These are phyloP conservation scores for Rhagonycha lutea DNA, from an alignment of 2,888 invertebrate species.

Conservation along the genomic window DNA sequence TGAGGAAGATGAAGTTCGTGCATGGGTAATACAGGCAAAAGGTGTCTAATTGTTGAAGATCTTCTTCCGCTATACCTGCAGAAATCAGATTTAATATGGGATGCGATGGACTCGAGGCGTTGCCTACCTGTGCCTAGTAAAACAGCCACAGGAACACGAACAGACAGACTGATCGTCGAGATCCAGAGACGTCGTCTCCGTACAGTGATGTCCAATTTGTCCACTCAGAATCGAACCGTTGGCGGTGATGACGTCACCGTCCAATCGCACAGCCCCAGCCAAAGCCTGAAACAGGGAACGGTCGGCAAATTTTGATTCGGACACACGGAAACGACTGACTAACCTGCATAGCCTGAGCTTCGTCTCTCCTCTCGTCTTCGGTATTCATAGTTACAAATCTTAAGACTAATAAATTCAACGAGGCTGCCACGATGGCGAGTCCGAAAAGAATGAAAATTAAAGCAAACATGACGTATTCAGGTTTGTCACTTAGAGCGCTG, in stretches of 20 bases:
- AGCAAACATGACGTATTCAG: conserved; percentile 98
- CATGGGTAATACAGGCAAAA: conserved; percentile 54
- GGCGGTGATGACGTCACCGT: conserved; percentile 96
- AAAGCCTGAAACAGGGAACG: conserved; percentile 72
- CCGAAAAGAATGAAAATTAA: conserved; percentile 98
- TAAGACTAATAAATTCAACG: conserved; percentile 94
- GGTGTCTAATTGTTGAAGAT: conserved; percentile 52
- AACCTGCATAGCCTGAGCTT: conserved; percentile 91
- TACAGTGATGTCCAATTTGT: conserved; percentile 55
- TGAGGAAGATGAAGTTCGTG: conserved; percentile 54
- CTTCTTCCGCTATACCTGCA: conserved; percentile 50
- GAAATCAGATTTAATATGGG: conserved; percentile 22
- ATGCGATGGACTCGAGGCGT: not conserved
- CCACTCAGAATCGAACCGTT: conserved; percentile 89
- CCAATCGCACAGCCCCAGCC: conserved; percentile 91
- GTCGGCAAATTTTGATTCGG: not conserved
- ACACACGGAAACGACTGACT: not conserved
- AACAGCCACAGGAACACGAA: conserved; percentile 56
- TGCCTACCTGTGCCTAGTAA: conserved; percentile 51
- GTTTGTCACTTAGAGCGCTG: conserved; percentile 90
- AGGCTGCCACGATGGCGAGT: conserved; percentile 97
- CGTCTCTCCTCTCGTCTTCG: conserved; percentile 95
- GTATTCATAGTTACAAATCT: conserved; percentile 98
- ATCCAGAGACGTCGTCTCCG: conserved; percentile 55
- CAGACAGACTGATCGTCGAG: conserved; percentile 55